Evolutionary conservation across 2,888 invertebrate genomes (phyloP), one percentile per base, ranked within the genome.

Genomic region (Microchrysa polita): DNA sequence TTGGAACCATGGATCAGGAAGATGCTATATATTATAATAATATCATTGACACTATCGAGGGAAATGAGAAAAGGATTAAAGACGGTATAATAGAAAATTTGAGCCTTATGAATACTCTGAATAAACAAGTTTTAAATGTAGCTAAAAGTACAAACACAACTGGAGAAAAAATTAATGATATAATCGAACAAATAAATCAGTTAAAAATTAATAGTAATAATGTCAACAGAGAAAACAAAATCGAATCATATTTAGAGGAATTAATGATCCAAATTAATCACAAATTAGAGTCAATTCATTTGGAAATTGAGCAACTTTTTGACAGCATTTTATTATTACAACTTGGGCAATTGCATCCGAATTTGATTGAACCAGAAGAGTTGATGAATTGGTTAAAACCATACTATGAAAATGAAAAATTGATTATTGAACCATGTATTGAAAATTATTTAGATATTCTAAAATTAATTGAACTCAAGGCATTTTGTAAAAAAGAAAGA

Each of bases 1-100:
- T 73, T 48, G 60, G 73, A 1, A 60, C 60, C n/a, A 73, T 73
- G 73, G 73, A 73, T 40, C 69, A 52, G 2, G 61, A 71, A 20
- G 71, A 74, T 52, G 74, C 71, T 16, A 22, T 71, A 14, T 74
- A 71, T 22, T 74, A 71, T 18, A 48, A 52, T 18, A n/a, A 48
- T 1, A 20, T 61, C 5, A 71, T 74, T 10, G 44, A 20, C 22
- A 18, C 16, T 27, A 20, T 74, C 5, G 52, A 67, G 20, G 57
- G 55, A 18, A 74, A 74, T 27, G 74, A 74, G 16, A 60, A 61
- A 23, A 65, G 74, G 23, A 74, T 74, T 18, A 72, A 74, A 57
- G 16, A 72, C 27, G 65, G 74, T 2, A 61, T 74, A 42, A 48
- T 55, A n/a, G 72, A 74, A 67, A 67, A 65, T 72, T n/a, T 67